Evolutionary conservation across 2,888 invertebrate genomes (phyloP).

Genomic region (Athrips mouffetella): DNA sequence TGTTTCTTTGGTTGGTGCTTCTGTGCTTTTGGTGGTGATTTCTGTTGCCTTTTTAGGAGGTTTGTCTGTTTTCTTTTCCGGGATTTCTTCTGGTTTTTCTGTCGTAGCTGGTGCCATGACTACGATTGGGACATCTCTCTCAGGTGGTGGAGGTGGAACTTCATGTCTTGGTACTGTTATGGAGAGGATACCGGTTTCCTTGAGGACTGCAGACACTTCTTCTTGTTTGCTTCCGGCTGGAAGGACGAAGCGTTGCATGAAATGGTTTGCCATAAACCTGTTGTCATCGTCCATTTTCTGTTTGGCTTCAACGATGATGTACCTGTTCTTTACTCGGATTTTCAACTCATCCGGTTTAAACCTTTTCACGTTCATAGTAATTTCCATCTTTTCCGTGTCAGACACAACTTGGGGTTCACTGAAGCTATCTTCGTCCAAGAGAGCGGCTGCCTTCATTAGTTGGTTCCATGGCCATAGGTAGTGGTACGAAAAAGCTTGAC

Average conservation of each 20-base stretch:
- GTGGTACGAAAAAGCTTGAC: slow-evolving; percentile 57
- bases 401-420: slow-evolving; percentile 63
- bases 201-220: slow-evolving; percentile 60
- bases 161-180: slow-evolving; percentile 63
- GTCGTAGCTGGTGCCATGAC: slow-evolving; percentile 37
- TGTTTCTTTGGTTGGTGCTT: not conserved
- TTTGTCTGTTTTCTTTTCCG: slow-evolving; percentile 17
- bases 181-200: slow-evolving; percentile 53
- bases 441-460: slow-evolving; percentile 55
- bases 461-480: slow-evolving; percentile 70
- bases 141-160: slow-evolving; percentile 61
- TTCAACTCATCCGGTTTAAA: slow-evolving; percentile 64
- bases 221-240: slow-evolving; percentile 61
- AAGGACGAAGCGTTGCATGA: slow-evolving; percentile 61
- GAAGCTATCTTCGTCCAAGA: slow-evolving; percentile 50
- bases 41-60: slow-evolving; percentile 6
- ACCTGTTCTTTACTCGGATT: slow-evolving; percentile 63
- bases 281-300: slow-evolving; percentile 49
- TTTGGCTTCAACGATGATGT: slow-evolving; percentile 61
- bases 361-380: slow-evolving; percentile 54
- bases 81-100: slow-evolving; percentile 20
- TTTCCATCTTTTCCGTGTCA: slow-evolving; percentile 50
- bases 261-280: slow-evolving; percentile 59
- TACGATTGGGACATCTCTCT: slow-evolving; percentile 61
- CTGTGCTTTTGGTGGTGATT: slow-evolving; percentile 12